Percentiles rank a stretch among this genome's conserved stretches.
phyloP scores from a whole-genome alignment of 2,888 invertebrate genomes.

The Eudemis profundana region DNA sequence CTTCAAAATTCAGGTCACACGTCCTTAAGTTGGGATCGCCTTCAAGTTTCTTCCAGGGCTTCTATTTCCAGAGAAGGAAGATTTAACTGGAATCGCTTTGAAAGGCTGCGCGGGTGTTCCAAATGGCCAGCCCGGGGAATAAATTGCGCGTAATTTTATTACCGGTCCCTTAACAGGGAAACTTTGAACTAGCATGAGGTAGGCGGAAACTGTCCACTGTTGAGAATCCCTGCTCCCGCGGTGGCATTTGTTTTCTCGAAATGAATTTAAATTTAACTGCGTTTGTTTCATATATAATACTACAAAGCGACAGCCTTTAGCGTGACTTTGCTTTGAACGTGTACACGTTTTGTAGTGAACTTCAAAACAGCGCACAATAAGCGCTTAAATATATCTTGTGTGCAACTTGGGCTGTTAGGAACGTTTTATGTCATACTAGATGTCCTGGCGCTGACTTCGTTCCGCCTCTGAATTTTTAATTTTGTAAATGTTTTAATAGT shows the following conservation, averaged over 20 bases:
- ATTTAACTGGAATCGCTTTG: conserved; percentile 59
- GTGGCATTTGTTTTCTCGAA: conserved; percentile 7
- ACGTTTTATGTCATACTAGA: too few species aligned
- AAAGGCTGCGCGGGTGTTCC: conserved; percentile 65
- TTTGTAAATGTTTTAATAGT: too few species aligned
- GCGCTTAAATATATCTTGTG: too few species aligned
- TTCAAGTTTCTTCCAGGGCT: conserved; percentile 31
- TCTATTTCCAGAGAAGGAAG: conserved; percentile 43
- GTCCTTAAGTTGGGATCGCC: conserved; percentile 15
- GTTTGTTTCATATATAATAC: not conserved
- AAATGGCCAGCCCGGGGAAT: conserved; percentile 66
- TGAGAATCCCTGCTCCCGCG: not conserved
- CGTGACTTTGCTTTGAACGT: not conserved
- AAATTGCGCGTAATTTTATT: conserved; percentile 76
- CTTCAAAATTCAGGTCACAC: conserved; percentile 22
- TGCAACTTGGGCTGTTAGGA: too few species aligned
- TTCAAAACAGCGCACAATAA: too few species aligned
- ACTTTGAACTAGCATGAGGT: conserved; percentile 50
- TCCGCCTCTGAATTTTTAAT: too few species aligned
- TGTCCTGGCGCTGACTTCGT: too few species aligned
- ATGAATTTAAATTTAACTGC: not conserved
- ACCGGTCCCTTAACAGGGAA: conserved; percentile 60
- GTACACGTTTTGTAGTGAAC: too few species aligned
- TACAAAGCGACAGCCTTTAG: not conserved
- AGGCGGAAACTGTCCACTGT: conserved; percentile 33